Percentiles rank a stretch among this genome's conserved stretches.
phyloP scores from a whole-genome alignment of 2,888 invertebrate species.

The Sphinx pinastri region DNA sequence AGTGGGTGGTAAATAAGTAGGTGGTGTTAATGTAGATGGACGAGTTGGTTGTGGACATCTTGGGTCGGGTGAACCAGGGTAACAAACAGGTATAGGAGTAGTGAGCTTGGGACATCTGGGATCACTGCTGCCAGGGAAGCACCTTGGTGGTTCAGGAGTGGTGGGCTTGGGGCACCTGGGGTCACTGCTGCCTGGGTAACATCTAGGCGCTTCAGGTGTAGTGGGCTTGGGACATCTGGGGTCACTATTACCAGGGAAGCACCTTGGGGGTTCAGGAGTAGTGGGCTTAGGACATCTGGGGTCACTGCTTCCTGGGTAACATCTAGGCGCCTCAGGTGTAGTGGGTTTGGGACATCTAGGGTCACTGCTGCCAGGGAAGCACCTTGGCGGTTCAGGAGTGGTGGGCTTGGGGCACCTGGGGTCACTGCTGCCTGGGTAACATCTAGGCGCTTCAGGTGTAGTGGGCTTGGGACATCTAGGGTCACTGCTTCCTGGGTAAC shows the following conservation, averaged over 20 bases:
- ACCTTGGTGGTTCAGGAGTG: constrained; percentile 30
- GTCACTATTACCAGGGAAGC: constrained; percentile 55
- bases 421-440: constrained; percentile 45
- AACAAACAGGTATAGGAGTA: neutral
- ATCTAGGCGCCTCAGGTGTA: constrained; percentile 36
- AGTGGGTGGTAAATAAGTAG: no score
- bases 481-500: constrained; percentile 55
- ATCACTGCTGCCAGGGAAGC: constrained; percentile 46
- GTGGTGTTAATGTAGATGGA: no score
- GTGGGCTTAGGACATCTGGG: constrained; percentile 52
- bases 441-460: constrained; percentile 45
- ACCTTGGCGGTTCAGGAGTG: constrained; percentile 30
- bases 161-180: constrained; percentile 32
- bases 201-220: constrained; percentile 45
- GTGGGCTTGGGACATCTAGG: constrained; percentile 46
- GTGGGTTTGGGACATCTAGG: constrained; percentile 35
- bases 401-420: constrained; percentile 32
- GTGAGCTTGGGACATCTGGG: constrained; percentile 35
- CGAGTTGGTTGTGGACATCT: no score
- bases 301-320: constrained; percentile 48
- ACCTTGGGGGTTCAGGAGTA: constrained; percentile 44
- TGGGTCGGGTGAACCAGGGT: constrained; percentile 39
- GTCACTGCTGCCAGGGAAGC: constrained; percentile 46
- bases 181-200: constrained; percentile 45
- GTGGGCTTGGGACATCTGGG: constrained; percentile 46